These are phyloP conservation scores for Sarcophilus harrisii DNA, from an alignment of 2,797 vertebrate species.

Conservation along the genomic window DNA sequence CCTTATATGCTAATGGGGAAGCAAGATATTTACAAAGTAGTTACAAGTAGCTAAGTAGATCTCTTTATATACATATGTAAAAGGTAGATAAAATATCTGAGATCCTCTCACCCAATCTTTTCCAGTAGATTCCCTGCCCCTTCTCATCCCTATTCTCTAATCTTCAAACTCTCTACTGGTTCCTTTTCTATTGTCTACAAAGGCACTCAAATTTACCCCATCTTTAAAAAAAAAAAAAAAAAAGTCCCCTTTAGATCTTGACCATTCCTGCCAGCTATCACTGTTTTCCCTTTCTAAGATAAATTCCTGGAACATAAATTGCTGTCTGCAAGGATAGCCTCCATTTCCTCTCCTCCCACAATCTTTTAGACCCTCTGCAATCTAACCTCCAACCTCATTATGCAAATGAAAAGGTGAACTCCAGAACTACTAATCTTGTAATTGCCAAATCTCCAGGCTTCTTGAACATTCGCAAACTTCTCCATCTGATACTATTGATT, in stretches of 20 bases:
- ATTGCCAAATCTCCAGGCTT: not conserved
- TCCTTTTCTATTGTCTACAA: not conserved
- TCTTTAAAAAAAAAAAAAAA: not conserved
- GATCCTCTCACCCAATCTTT: not conserved
- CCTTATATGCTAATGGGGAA: not conserved
- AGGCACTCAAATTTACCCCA: not conserved
- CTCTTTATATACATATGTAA: not conserved
- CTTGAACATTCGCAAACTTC: not conserved
- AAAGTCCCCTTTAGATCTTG: not conserved
- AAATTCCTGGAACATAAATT: not conserved
- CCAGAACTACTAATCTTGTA: not conserved
- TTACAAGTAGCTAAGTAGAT: not conserved
- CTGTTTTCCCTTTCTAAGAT: not conserved
- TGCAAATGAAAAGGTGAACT: not conserved
- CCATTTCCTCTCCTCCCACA: not conserved
- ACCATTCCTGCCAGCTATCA: not conserved
- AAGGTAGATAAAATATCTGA: not conserved
- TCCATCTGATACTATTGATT: not conserved
- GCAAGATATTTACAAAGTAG: not conserved
- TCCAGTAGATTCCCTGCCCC: not conserved
- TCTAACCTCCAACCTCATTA: not conserved
- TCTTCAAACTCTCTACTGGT: not conserved
- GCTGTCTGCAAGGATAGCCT: not conserved
- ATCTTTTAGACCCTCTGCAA: not conserved
- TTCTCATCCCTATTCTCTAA: not conserved